Percentiles rank a stretch among this genome's conserved stretches.
These are phyloP conservation scores for Periphyllus acericola DNA, from an alignment of 2,888 invertebrate genomes.

Conservation along the genomic window DNA sequence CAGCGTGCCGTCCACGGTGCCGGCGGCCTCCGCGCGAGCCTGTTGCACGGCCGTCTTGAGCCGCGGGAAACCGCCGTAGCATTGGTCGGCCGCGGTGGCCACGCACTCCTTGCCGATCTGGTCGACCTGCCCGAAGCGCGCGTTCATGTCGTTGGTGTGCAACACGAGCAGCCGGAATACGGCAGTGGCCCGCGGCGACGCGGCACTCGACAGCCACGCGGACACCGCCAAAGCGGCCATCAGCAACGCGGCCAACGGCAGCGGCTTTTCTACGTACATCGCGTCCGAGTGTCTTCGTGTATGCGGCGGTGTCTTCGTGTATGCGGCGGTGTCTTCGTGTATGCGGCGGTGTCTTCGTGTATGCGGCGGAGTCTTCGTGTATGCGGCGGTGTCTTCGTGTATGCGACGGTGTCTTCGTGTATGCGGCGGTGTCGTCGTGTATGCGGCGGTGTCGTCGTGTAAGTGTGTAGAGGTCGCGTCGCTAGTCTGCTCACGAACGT, in stretches of 20 bases:
- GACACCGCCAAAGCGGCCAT: background rate
- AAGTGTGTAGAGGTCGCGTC: too few relatives aligned
- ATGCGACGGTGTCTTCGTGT: too few relatives aligned
- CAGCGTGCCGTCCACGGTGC: conserved; percentile 70
- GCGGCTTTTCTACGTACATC: too few relatives aligned
- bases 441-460: too few relatives aligned
- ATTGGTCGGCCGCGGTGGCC: conserved; percentile 67
- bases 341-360: too few relatives aligned
- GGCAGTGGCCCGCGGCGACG: background rate
- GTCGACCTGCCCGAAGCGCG: conserved; percentile 75
- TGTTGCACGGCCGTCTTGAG: conserved; percentile 71
- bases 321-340: too few relatives aligned
- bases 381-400: too few relatives aligned
- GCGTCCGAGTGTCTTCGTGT: too few relatives aligned
- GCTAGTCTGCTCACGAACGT: too few relatives aligned
- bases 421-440: too few relatives aligned
- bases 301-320: too few relatives aligned
- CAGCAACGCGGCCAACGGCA: background rate
- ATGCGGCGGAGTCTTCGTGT: too few relatives aligned
- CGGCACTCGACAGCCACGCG: background rate
- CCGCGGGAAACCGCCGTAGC: conserved; percentile 89
- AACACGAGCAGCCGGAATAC: conserved; percentile 78
- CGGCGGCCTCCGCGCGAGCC: conserved; percentile 70
- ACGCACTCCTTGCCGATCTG: conserved; percentile 73
- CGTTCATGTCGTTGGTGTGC: conserved; percentile 94